phyloP scores from a whole-genome alignment of 2,797 vertebrate genomes.

The Allenopithecus nigroviridis region DNA sequence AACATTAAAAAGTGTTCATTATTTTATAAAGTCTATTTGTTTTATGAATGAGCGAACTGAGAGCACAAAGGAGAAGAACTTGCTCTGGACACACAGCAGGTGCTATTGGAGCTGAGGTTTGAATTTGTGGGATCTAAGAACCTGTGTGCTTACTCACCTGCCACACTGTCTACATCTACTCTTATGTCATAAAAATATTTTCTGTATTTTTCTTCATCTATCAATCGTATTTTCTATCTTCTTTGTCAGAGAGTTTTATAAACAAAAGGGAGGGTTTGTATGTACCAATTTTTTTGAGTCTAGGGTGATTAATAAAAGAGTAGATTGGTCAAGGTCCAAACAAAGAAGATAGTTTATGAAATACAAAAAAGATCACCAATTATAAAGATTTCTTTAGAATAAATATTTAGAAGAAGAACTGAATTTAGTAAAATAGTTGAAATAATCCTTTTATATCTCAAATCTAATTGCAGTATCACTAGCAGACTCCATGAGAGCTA shows the following conservation, averaged over 20 bases:
- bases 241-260: neutral
- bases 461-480: neutral
- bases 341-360: neutral
- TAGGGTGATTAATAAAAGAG: neutral
- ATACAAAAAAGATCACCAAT: neutral
- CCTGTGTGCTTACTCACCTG: neutral
- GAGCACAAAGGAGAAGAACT: neutral
- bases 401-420: neutral
- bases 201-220: neutral
- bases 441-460: neutral
- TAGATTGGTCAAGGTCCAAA: neutral
- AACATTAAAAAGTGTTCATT: neutral
- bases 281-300: neutral
- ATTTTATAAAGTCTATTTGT: neutral
- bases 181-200: neutral
- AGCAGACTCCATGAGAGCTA: neutral
- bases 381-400: neutral
- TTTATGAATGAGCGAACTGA: neutral
- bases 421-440: neutral
- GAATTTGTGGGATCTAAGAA: neutral
- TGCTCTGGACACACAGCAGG: neutral
- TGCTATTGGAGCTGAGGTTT: neutral
- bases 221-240: neutral
- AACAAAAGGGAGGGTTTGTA: neutral
- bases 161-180: neutral